Percentiles rank a stretch among this genome's conserved stretches.
phyloP scores from a whole-genome alignment of 2,888 invertebrate genomes.

The Eumerus sabulonum region DNA sequence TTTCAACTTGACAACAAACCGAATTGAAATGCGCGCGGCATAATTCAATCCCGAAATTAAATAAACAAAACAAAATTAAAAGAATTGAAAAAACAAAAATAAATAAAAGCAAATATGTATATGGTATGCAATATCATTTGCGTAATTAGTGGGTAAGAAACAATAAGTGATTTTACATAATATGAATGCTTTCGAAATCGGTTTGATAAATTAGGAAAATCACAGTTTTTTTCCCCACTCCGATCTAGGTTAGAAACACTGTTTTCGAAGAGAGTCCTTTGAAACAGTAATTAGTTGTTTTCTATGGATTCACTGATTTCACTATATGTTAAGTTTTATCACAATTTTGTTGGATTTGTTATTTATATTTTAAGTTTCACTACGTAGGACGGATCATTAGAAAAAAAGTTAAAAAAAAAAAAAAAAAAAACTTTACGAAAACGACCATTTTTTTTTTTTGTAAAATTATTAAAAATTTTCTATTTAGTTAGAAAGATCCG shows the following conservation, averaged over 20 bases:
- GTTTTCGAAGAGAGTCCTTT: slow-evolving; percentile 38
- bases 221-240: slow-evolving; percentile 25
- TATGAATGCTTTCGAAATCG: slow-evolving; percentile 27
- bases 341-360: neutral
- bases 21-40: slow-evolving; percentile 58
- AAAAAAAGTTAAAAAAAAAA: slow-evolving; percentile 3
- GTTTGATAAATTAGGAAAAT: slow-evolving; percentile 40
- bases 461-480: neutral
- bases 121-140: slow-evolving; percentile 48
- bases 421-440: slow-evolving; percentile 4
- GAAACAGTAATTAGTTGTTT: slow-evolving; percentile 30
- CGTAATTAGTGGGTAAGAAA: slow-evolving; percentile 26
- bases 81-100: neutral
- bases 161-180: slow-evolving; percentile 33
- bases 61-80: slow-evolving; percentile 17
- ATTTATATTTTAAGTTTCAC: slow-evolving; percentile 4
- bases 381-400: neutral
- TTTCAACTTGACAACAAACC: slow-evolving; percentile 44
- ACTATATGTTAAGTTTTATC: slow-evolving; percentile 7
- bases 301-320: slow-evolving; percentile 11
- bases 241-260: slow-evolving; percentile 47
- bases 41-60: too few relatives aligned
- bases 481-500: slow-evolving; percentile 4
- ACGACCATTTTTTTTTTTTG: neutral
- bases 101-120: slow-evolving; percentile 8